Evolutionary conservation across 1,140 invertebrate genomes (phyloP).

Genomic region (Cotesia chilonis): DNA sequence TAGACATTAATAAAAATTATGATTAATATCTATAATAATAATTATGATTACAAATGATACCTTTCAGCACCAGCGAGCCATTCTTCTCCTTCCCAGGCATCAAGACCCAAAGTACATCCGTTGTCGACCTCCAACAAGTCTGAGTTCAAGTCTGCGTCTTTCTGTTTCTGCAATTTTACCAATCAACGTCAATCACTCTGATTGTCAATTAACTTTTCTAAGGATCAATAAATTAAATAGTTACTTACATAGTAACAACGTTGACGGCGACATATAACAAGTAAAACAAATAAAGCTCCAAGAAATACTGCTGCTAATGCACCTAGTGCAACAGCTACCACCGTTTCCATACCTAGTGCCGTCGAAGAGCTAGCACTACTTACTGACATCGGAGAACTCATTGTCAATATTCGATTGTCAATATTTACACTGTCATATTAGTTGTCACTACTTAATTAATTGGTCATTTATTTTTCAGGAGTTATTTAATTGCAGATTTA

Average conservation of each 20-base stretch:
- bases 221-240: not conserved
- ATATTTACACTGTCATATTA: not conserved
- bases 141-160: conserved; percentile 59
- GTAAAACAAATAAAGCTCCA: conserved; percentile 71
- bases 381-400: conserved; percentile 59
- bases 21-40: not conserved
- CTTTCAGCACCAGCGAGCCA: conserved; percentile 60
- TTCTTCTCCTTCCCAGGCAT: conserved; percentile 60
- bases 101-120: conserved; percentile 54
- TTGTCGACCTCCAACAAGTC: conserved; percentile 59
- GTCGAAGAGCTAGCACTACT: conserved; percentile 49
- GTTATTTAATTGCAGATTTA: not conserved
- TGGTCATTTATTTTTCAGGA: not conserved
- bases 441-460: not conserved
- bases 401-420: conserved; percentile 34
- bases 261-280: conserved; percentile 71
- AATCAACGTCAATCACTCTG: not conserved
- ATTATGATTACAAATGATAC: conserved; percentile 39
- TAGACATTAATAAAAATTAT: not conserved
- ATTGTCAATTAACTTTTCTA: too few species aligned
- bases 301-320: conserved; percentile 74
- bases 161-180: conserved; percentile 52
- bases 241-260: conserved; percentile 62
- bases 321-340: conserved; percentile 74
- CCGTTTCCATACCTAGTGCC: conserved; percentile 70